Base-by-base conservation (phyloP, 2,888 invertebrate species). In the Sesamia inferens region DNA sequence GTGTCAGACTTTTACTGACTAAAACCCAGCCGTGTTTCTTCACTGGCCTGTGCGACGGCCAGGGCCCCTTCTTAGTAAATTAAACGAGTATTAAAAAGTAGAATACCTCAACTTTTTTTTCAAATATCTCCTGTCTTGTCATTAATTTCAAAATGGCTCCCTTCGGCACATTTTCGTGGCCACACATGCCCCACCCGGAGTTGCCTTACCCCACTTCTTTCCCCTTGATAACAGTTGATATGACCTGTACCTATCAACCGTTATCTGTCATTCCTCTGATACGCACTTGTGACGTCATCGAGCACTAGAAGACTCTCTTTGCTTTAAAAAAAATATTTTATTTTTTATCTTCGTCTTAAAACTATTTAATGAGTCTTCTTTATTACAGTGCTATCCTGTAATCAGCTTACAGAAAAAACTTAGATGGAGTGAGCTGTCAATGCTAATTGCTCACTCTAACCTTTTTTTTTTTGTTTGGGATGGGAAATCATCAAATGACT, bases 251-350 rank as follows among this genome's bases (percentile, higher is more conserved):
- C 19, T 68, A 74, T 64, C 24, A 19, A 67, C 48, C 19, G 42
- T 55, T 79, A 79, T 79, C 79, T 81, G 81, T 76, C 77, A 81
- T 77, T 81, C 51, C 24, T 66, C 61, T 62, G 78, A 77, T 77
- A 61, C 64, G 54, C 57, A 16, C 13, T 31, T 7, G n/a, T 80
- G 69, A 75, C 71, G 81, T 79, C 71, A 71, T 48, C 11, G 13
- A 8, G 6, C 51, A 47, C 61, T 62, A 66, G 48, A 65, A 71
- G 58, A 62, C 19, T 68, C 51, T 57, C 59, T 24, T 31, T 59
- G 51, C 22, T 0, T 69, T 66, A 42, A 24, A 68, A 39, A 0
- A 16, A 6, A 47, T n/a, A 31, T 48, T 64, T 31, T n/a, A 31
- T 8, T 31, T 64, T 47, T 19, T 64, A 47, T 19, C 8, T 24